Conservation (phyloP, 2,113 vertebrate genomes). For the Pionites leucogaster region DNA sequence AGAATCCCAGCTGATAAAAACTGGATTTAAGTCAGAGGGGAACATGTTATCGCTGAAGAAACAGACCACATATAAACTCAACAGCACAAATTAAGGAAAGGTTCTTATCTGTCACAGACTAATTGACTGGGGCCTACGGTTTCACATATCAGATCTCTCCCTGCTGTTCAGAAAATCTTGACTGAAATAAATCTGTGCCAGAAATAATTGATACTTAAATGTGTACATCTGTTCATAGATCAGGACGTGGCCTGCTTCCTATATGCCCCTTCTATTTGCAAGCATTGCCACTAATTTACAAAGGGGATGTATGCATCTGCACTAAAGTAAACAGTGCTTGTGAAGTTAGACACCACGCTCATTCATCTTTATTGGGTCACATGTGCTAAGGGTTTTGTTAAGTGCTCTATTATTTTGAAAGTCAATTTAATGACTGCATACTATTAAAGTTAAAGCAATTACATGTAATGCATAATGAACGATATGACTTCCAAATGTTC, state of each 20-base stretch:
- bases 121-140: background rate
- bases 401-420: conserved; percentile 16
- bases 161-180: background rate
- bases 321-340: background rate
- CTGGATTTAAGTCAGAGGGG: background rate
- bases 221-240: background rate
- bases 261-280: background rate
- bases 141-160: background rate
- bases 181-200: conserved; percentile 6
- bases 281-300: background rate
- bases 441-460: conserved; percentile 39
- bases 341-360: background rate
- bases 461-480: background rate
- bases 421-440: conserved; percentile 10
- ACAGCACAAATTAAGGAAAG: background rate
- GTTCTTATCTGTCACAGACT: background rate
- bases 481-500: conserved; percentile 59
- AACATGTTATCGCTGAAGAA: background rate
- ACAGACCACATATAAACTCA: background rate
- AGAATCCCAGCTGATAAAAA: background rate
- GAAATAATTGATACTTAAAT: background rate
- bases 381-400: background rate
- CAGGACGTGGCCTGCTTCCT: background rate
- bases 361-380: background rate
- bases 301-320: background rate